Conservation (phyloP, 2,113 vertebrate genomes). For the Spheniscus mendiculus region DNA sequence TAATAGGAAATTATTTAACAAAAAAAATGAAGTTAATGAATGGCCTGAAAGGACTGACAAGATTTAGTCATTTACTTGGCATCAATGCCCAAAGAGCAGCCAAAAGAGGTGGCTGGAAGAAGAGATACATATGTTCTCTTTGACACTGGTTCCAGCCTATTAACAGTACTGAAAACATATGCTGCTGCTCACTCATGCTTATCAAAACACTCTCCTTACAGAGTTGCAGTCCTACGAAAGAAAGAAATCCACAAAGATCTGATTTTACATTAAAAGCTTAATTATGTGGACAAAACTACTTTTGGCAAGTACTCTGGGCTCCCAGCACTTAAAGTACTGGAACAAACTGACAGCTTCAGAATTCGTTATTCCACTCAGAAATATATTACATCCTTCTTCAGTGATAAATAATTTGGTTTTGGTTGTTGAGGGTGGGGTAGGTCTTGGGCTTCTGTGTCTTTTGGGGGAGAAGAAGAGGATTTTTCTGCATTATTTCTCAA, state of each 20-base stretch:
- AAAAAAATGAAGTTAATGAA: not conserved
- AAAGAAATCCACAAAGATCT: not conserved
- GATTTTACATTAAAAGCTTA: not conserved
- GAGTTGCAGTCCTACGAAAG: not conserved
- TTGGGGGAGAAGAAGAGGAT: not conserved
- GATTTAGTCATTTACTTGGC: not conserved
- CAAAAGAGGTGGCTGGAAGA: not conserved
- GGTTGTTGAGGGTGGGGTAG: not conserved
- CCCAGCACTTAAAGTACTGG: not conserved
- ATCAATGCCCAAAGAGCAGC: not conserved
- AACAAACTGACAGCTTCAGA: not conserved
- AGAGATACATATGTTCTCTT: not conserved
- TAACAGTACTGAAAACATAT: not conserved
- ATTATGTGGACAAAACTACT: not conserved
- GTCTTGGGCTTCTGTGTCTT: not conserved
- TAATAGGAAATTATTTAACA: not conserved
- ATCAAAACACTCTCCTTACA: not conserved
- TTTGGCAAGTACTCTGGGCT: not conserved
- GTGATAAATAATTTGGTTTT: not conserved
- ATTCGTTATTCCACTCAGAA: not conserved
- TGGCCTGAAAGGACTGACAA: not conserved
- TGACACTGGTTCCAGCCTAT: not conserved
- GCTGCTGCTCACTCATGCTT: not conserved
- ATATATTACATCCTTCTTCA: not conserved
- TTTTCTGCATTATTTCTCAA: not conserved